Base-by-base conservation (phyloP, 2,888 invertebrate genomes). In the Boloria euphrosyne region DNA sequence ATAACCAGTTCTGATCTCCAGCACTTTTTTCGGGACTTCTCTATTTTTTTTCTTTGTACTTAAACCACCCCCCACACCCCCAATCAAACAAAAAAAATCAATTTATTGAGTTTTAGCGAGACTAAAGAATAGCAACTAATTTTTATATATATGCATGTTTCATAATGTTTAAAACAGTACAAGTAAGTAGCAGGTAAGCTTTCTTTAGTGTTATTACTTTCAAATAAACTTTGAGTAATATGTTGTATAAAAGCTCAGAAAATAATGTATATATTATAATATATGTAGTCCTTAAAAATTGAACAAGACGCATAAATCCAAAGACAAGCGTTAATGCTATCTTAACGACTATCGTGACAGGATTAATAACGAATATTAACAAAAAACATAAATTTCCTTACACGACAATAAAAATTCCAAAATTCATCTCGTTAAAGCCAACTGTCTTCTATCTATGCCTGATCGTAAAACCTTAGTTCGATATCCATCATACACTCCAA, bases 331-430 rank as follows among this genome's bases (percentile, higher is more conserved):
- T 59, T 49, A 59, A 59, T 49, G 59, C 14, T 59, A 59, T 59
- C 59, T 59, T 59, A 59, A 59, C 59, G 47, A 59, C 44, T 10
- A 57, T 59, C 58, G 14, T 27, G 27, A 59, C 49, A 49, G 49
- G 59, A 59, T 59, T 59, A 49, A 59, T 31, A 59, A 59, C 49
- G 49, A 59, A 59, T 49, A 17, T 59, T 59, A 59, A 27, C 27
- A 59, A 59, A 55, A 59, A 59, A 49, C 58, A 59, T 59, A 59
- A 59, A 59, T 59, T 49, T 59, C 13, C 46, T 59, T 7, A 46
- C 46, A 59, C 49, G 49, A 59, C 49, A 49, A 59, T 59, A 59
- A 59, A 59, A 59, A 49, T 17, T 31, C 49, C 59, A 27, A 50
- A 59, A 59, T 31, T 59, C 49, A 59, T 59, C 59, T 59, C 27